Evolutionary conservation across 2,888 invertebrate species (phyloP), one percentile per base, ranked within the genome.

Genomic region (Brenthis daphne): DNA sequence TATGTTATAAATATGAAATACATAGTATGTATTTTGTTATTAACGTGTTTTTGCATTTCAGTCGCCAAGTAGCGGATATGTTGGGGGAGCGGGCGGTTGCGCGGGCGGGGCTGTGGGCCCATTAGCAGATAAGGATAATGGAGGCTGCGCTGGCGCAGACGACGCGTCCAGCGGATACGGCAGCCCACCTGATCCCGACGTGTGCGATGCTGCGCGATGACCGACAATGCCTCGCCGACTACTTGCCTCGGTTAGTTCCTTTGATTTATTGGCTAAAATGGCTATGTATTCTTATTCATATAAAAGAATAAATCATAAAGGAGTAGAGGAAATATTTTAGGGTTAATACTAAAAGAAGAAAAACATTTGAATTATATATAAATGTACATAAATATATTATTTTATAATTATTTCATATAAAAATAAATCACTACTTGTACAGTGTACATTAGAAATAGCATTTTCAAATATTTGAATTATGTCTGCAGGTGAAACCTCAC

Each of bases 141-240:
- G 86, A 1, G 89, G 87, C 0, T 89, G 89, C 82, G 92, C 87
- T 57, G 92, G 89, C 74, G 93, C 91, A 0, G 96, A 96, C 79
- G 96, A 96, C 85, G 95, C 95, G 33, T 96, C 96, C 80, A 96
- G 96, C 84, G 96, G 96, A 2, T 96, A 96, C 89, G 96, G 96
- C 78, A 96, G 96, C 87, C 96, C 92, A 75, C 92, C 96, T 43
- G 95, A 96, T 85, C 95, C 95, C 14, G 95, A 95, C 77, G 95
- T 95, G 77, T 93, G 88, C 80, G 93, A 93, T 72, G 90, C 90
- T 74, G 91, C 89, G 73, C 91, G 93, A 92, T 92, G 92, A 92
- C 92, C 91, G 86, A 82, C 82, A 79, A 80, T 88, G 78, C 84
- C 85, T 67, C 92, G 92, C 89, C 91, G 92, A 87, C 87, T 89